These are phyloP conservation scores for Chelonus formosanus DNA, from an alignment of 2,888 invertebrate genomes.

Conservation along the genomic window DNA sequence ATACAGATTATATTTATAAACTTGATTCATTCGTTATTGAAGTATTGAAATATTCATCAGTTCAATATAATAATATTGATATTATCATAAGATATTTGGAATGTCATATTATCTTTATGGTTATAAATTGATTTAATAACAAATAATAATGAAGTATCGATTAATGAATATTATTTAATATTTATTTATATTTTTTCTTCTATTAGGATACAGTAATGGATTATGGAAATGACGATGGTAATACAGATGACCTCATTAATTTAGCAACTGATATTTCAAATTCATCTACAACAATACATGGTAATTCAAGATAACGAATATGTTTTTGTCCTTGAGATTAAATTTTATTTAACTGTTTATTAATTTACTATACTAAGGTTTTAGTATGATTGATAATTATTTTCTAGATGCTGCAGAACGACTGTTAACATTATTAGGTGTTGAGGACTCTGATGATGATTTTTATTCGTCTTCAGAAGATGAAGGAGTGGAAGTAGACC, in stretches of 20 bases:
- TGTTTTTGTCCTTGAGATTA: not conserved
- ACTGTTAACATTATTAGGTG: constrained; percentile 53
- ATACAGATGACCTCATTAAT: constrained; percentile 51
- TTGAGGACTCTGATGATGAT: constrained; percentile 51
- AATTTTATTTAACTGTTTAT: constrained; percentile 1
- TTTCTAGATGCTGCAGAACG: constrained; percentile 56
- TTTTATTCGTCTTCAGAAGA: constrained; percentile 51
- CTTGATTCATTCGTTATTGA: too few species aligned
- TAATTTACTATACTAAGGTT: not conserved
- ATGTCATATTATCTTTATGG: constrained; percentile 3
- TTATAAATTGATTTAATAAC: not conserved
- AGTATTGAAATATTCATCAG: too few species aligned
- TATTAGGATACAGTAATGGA: constrained; percentile 59
- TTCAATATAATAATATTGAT: not conserved
- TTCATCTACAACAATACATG: constrained; percentile 53
- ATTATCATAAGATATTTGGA: not conserved
- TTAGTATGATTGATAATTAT: not conserved
- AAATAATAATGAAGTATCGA: too few species aligned
- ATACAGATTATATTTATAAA: too few species aligned
- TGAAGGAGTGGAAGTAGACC: constrained; percentile 58
- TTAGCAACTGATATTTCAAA: constrained; percentile 49
- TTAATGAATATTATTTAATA: too few species aligned
- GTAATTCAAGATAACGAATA: constrained; percentile 43
- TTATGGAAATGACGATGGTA: constrained; percentile 51
- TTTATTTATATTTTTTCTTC: too few species aligned